Base-by-base conservation (phyloP, 2,888 invertebrate species). In the Philereme transversata region DNA sequence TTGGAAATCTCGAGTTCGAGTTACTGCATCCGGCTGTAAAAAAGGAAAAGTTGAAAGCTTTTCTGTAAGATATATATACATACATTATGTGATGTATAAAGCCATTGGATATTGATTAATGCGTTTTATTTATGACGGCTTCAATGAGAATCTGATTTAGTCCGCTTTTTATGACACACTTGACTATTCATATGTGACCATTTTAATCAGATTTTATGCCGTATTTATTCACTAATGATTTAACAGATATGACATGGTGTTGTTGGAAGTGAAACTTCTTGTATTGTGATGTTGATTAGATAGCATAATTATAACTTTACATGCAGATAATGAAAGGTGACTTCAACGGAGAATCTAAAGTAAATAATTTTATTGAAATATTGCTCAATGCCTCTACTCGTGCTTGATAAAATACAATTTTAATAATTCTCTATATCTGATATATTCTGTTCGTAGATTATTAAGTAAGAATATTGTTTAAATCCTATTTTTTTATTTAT, bases 1-100 rank as follows among this genome's bases (percentile, higher is more conserved):
- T 70, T 65, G 66, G 75, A 70, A 75, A 71, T 73, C 69, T 75
- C 64, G 64, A 72, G 68, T 70, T 74, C 64, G 67, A 73, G 72
- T 71, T 73, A 70, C 69, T 70, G 74, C 74, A 79, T 79, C 79
- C 78, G 78, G 76, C 74, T 75, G 72, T 78, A 75, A 79, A 79
- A 80, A 77, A 79, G 78, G 76, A 78, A 80, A 81, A 81, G 65
- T 73, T 72, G 67, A 61, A 64, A 69, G 75, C 71, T 79, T 80
- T 79, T 73, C 72, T 72, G 66, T 73, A 70, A 67, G 70, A 70
- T 64, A 58, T 68, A 65, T 57, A 61, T 67, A 68, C 56, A 53
- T 51, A 50, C 61, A 59, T 56, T 56, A 51, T 33, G 40, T 48
- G 44, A 51, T 43, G 51, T 44, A 77, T 76, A 43, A 58, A 46